Evolutionary conservation across 2,888 invertebrate genomes (phyloP).

Genomic region (Slavum lentiscoides): DNA sequence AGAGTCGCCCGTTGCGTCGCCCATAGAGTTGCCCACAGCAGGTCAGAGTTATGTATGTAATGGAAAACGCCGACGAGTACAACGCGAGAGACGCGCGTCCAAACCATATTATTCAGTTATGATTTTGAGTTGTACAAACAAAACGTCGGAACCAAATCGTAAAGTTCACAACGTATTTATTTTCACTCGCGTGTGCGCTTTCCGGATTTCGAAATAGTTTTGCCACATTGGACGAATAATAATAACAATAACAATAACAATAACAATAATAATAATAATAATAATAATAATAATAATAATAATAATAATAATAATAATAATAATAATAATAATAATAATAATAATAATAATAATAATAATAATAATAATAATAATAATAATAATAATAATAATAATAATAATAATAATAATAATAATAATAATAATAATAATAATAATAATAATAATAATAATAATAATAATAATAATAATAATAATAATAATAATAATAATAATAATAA

Average conservation of each 20-base stretch:
- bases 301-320: not conserved
- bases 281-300: not conserved
- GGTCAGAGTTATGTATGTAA: too few relatives aligned
- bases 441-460: not conserved
- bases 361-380: not conserved
- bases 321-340: not conserved
- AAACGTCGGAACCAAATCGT: conserved; percentile 10
- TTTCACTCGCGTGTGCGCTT: not conserved
- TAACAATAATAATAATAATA: too few relatives aligned
- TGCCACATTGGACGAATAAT: not conserved
- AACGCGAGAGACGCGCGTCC: not conserved
- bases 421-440: not conserved
- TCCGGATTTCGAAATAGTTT: conserved; percentile 8
- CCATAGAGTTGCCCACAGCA: too few relatives aligned
- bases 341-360: not conserved
- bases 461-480: not conserved
- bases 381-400: not conserved
- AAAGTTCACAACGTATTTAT: conserved; percentile 28
- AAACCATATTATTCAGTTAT: conserved; percentile 18
- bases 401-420: not conserved
- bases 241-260: not conserved
- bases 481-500: not conserved
- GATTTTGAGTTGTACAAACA: conserved; percentile 11
- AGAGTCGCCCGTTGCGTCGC: too few relatives aligned
- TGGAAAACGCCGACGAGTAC: too few relatives aligned